Evolutionary conservation across 2,113 vertebrate genomes (phyloP), one percentile per base, ranked within the genome.

Genomic region (Halcyon malimbica): DNA sequence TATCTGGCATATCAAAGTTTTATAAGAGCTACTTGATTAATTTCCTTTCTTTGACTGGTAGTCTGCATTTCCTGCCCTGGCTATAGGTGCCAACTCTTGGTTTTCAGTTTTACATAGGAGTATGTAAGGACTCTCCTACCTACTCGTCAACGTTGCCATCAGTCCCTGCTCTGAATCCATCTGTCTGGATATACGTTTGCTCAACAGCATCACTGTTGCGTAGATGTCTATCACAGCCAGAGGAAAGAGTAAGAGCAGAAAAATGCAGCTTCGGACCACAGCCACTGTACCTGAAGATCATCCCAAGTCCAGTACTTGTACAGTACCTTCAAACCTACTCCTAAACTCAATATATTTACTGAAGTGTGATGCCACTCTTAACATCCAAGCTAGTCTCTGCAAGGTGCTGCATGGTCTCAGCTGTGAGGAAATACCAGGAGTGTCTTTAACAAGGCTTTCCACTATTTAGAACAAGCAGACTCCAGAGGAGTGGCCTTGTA

Each of bases 91-190:
- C 26, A 65, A 53, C 56, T 74, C 3, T 6, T 59, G 31, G 26
- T 77, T 74, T 59, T 46, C 25, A 48, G 11, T 50, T 9, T 18
- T 51, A 46, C 13, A 6, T 0, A 8, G 37, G 5, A 63, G 41
- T 17, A 31, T 6, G 0, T 37, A 44, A 83, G 51, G 0, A 5
- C 17, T 41, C 41, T 35, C 10, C 11, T 63, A 83, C 11, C 9
- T 41, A 19, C 12, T 35, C 2, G 2, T n/a, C 35, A 73, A 5
- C 14, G 15, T 16, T 63, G n/a, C 18, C 41, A 14, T 11, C 2
- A 0, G 11, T 35, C n/a, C 39, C 46, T 75, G 57, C 31, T 65
- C 50, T 65, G 35, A 77, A 35, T n/a, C 5, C 14, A 25, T 23
- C 19, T 77, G n/a, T 29, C 13, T 78, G 31, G 48, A 28, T n/a